Evolutionary conservation across 2,797 vertebrate species (phyloP), one percentile per base, ranked within the genome.

Genomic region (Mormyrus hasselquistii): DNA sequence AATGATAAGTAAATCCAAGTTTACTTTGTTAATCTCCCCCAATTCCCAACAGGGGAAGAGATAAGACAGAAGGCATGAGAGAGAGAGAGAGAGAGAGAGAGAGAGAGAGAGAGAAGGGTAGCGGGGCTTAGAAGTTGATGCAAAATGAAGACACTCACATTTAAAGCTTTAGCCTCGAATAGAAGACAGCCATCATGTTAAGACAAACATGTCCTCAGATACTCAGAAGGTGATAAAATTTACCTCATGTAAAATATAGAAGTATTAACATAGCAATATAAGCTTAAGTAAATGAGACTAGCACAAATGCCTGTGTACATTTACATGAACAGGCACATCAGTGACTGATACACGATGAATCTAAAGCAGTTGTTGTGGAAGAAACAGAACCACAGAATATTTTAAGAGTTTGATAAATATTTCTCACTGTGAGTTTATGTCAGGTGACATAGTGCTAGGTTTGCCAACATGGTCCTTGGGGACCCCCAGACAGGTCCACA

Each of bases 1-100:
- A 94, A 93, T 94, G 96, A 96, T 97, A 97, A 97, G 95, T 96
- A 94, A 96, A 97, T 94, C 94, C 93, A 95, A 96, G 90, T 94
- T 96, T 95, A 95, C 95, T 96, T 95, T 94, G 93, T 96, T 96
- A 96, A 97, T 95, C 95, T 96, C 95, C 94, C 94, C 34, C 95
- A 93, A 93, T 95, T 96, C 93, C 94, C 94, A 95, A 94, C 93
- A 94, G 96, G 93, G 93, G 94, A 91, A 94, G 94, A 94, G 95
- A 97, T 96, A 96, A 96, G 89, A 85, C 86, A 55, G 19, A 34
- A 83, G 86, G 91, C 91, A 87, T 89, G 82, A 62, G 59, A 25
- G 59, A 25, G 59, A 22, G 57, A 91, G 91, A 85, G 92, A 91
- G 91, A 22, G 57, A 91, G 91, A 85, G 92, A 91, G 91, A 86